Percentiles rank a stretch among this genome's conserved stretches.
Conservation (phyloP, 2,797 vertebrate genomes). For the Typhlichthys subterraneus region DNA sequence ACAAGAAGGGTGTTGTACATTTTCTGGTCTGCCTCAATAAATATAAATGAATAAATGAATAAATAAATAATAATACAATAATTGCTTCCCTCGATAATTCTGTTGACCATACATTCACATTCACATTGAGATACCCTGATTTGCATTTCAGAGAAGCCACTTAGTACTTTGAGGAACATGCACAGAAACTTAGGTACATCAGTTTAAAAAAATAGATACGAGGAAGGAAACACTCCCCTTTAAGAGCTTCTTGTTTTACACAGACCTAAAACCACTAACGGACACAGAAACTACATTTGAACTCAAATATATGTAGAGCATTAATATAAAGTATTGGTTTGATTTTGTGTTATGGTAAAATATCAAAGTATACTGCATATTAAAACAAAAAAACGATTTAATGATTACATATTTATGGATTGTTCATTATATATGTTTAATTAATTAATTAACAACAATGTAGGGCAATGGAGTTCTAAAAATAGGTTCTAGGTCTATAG, state of each 20-base stretch:
- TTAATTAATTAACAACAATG: slow-evolving; percentile 33
- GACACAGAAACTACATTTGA: slow-evolving; percentile 10
- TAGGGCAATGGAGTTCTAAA: slow-evolving; percentile 8
- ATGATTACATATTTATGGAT: not conserved
- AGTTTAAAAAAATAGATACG: slow-evolving; percentile 33
- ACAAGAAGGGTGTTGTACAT: too few species aligned
- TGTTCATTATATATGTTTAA: not conserved
- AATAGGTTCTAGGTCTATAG: not conserved
- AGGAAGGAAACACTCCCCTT: slow-evolving; percentile 59
- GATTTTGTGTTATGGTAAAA: too few species aligned
- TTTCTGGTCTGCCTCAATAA: too few species aligned
- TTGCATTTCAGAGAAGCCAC: not conserved
- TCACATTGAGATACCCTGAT: too few species aligned
- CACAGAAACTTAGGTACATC: slow-evolving; percentile 6
- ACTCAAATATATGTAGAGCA: too few species aligned
- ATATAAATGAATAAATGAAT: too few species aligned
- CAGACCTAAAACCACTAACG: slow-evolving; percentile 42
- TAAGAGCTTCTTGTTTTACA: slow-evolving; percentile 52
- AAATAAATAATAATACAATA: too few species aligned
- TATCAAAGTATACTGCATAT: too few species aligned
- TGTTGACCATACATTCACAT: too few species aligned
- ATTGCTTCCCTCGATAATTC: too few species aligned
- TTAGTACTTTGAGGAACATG: not conserved
- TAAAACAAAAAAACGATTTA: not conserved
- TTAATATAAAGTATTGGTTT: too few species aligned